Conservation (phyloP, 1,140 invertebrate genomes). For the Lepidurus apus region DNA sequence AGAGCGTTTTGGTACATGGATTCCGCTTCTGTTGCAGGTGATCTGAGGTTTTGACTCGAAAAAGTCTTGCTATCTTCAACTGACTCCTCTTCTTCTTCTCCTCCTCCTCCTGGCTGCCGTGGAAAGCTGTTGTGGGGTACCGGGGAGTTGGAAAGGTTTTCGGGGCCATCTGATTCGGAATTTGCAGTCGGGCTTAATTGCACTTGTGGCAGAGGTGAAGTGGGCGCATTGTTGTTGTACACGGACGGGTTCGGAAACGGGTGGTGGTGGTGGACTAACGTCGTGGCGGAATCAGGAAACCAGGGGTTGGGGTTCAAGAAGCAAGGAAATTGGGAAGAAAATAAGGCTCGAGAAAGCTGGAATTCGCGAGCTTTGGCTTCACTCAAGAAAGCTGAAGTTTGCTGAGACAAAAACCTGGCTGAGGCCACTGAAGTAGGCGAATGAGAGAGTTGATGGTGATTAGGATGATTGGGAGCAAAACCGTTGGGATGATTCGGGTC, state of each 20-base stretch:
- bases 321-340: not conserved
- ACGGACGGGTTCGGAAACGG: not conserved
- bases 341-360: not conserved
- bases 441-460: not conserved
- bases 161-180: not conserved
- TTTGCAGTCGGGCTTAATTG: not conserved
- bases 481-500: not conserved
- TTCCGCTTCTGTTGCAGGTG: not conserved
- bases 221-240: not conserved
- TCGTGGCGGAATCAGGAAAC: not conserved
- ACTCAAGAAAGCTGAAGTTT: not conserved
- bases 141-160: not conserved
- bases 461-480: not conserved
- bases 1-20: not conserved
- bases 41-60: not conserved
- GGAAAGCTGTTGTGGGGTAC: not conserved
- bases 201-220: not conserved
- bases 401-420: not conserved
- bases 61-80: not conserved
- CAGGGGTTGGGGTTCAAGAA: not conserved
- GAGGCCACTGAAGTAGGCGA: not conserved
- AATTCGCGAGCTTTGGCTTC: conserved; percentile 18
- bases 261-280: not conserved
- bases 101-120: not conserved
- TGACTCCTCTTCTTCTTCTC: not conserved